Evolutionary conservation across 2,888 invertebrate species (phyloP), one percentile per base, ranked within the genome.

Genomic region (Automeris io): DNA sequence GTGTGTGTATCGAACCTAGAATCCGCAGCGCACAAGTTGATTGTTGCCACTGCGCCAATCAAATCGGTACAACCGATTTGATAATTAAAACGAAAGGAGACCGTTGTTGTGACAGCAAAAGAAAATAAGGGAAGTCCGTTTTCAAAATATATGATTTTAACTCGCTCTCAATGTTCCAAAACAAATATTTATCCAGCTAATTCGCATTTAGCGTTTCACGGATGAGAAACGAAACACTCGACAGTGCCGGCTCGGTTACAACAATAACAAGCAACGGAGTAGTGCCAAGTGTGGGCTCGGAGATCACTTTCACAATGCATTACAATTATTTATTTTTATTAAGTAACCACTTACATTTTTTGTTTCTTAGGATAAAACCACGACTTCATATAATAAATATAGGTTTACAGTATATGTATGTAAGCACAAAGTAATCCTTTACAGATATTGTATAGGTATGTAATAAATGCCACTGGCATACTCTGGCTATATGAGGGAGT

Each of bases 101-200:
- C 11, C 9, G 11, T 2, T 5, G 16, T 5, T 2, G 8, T 16
- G 13, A 29, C 16, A 2, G n/a, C 7, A 22, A 37, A 37, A 37
- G 12, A 23, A 37, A 22, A 37, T 31, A 29, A 22, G 11, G 18
- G 8, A 18, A 24, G 41, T 47, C 47, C 45, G 42, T 52, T 61
- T 62, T 52, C 51, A 58, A 68, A 62, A 70, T 61, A 69, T 59
- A 65, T 61, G 69, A 68, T 60, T 73, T 74, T 69, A 76, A 74
- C 70, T 67, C 69, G 50, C 61, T 68, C 66, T 51, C 63, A 54
- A 54, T 59, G 70, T 65, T 76, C 80, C 73, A 80, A 85, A 68
- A 63, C 56, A 75, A 85, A 86, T 85, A 77, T 86, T 86, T 73
- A 58, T 70, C 61, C 73, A 81, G 73, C 83, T 86, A 85, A 86